Evolutionary conservation across 2,888 invertebrate genomes (phyloP).

Genomic region (Drosophila meridionalis): DNA sequence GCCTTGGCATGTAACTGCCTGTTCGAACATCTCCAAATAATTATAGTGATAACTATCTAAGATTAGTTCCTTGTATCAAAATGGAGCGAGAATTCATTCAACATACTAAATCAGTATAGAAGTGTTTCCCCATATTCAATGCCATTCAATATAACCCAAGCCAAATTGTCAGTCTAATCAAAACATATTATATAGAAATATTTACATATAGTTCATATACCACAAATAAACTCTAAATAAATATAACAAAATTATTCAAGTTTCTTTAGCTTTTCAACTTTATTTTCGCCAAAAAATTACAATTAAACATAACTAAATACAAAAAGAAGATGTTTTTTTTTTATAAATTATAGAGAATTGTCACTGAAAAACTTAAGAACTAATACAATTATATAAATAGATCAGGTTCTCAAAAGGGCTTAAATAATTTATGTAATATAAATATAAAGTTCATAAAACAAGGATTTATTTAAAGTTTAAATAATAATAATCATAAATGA

Average conservation of each 20-base stretch:
- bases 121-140: too few relatives aligned
- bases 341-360: conserved; percentile 44
- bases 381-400: conserved; percentile 33
- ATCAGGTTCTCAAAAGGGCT: conserved; percentile 17
- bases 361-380: conserved; percentile 25
- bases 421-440: conserved; percentile 43
- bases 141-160: too few relatives aligned
- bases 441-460: conserved; percentile 37
- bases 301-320: conserved; percentile 45
- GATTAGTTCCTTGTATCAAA: too few relatives aligned
- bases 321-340: conserved; percentile 33
- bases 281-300: conserved; percentile 61
- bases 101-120: too few relatives aligned
- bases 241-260: neutral
- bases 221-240: neutral
- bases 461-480: conserved; percentile 51
- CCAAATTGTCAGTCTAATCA: too few relatives aligned
- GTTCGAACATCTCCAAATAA: too few relatives aligned
- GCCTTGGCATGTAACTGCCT: too few relatives aligned
- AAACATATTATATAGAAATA: too few relatives aligned
- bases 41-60: too few relatives aligned
- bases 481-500: conserved; percentile 32
- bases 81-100: too few relatives aligned
- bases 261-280: conserved; percentile 66
- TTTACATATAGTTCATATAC: neutral